Conservation (phyloP, 2,888 invertebrate species). For the Anagyrus pseudococci region DNA sequence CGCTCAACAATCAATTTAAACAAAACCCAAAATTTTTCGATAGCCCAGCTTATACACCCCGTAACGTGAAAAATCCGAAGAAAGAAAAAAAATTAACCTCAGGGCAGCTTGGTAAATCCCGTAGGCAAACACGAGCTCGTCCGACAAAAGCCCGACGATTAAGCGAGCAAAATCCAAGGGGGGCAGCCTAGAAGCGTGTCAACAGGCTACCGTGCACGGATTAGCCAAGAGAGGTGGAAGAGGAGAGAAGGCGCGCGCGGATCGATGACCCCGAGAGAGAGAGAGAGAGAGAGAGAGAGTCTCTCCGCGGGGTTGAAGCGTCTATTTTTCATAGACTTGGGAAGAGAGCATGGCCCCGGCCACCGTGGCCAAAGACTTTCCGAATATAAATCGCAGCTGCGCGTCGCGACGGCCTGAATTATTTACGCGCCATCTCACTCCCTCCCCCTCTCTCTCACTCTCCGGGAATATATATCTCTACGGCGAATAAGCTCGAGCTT, state of each 20-base stretch:
- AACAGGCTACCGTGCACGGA: neutral
- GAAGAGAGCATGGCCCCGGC: too few species aligned
- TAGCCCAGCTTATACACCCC: too few species aligned
- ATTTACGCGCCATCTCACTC: slow-evolving; percentile 21
- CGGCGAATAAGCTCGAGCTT: too few species aligned
- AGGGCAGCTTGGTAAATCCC: too few species aligned
- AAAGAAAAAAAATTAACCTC: slow-evolving; percentile 64
- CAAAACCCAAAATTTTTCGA: too few species aligned
- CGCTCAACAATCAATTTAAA: too few species aligned
- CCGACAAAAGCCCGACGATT: neutral
- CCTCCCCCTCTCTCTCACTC: too few species aligned
- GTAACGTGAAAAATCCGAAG: too few species aligned
- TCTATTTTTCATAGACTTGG: neutral
- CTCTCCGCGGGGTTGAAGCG: neutral
- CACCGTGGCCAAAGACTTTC: neutral
- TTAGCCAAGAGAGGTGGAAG: slow-evolving; percentile 9
- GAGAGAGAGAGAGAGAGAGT: neutral
- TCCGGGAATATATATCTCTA: too few species aligned
- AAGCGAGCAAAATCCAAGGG: neutral
- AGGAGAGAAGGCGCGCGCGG: too few species aligned
- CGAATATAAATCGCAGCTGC: neutral
- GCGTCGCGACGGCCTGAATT: slow-evolving; percentile 5
- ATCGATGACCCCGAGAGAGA: slow-evolving; percentile 19
- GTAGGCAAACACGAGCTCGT: neutral
- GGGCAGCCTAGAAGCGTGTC: neutral